Evolutionary conservation across 1,140 invertebrate species (phyloP).

Genomic region (Apis florea): DNA sequence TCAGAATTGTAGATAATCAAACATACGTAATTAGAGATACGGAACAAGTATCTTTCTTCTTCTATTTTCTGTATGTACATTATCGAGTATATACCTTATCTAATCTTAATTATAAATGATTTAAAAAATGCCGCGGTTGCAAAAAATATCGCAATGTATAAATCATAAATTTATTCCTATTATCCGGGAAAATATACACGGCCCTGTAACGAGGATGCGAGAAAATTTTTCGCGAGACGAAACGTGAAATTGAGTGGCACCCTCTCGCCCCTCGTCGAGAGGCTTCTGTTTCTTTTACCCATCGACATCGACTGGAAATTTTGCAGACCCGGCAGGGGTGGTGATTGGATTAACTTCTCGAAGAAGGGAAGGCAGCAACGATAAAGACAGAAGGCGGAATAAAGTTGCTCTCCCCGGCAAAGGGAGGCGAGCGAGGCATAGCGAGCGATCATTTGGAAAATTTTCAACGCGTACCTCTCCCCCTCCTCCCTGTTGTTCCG

Average conservation of each 20-base stretch:
- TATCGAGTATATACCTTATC: too few relatives aligned
- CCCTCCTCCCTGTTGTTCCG: too few relatives aligned
- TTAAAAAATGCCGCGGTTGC: not conserved
- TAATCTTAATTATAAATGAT: too few relatives aligned
- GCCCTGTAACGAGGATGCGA: constrained; percentile 44
- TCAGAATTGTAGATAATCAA: too few relatives aligned
- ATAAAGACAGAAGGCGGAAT: constrained; percentile 52
- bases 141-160: not conserved
- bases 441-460: constrained; percentile 1
- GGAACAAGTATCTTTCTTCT: not conserved
- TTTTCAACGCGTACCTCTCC: not conserved
- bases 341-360: constrained; percentile 58
- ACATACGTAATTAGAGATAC: too few relatives aligned
- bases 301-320: constrained; percentile 46
- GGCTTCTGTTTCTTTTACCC: constrained; percentile 18
- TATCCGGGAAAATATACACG: constrained; percentile 27
- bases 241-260: constrained; percentile 52
- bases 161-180: constrained; percentile 16
- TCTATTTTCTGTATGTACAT: not conserved
- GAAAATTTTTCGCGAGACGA: constrained; percentile 42
- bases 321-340: constrained; percentile 21
- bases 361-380: constrained; percentile 27
- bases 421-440: not conserved
- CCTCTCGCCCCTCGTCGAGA: not conserved
- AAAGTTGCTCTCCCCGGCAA: constrained; percentile 32